These are phyloP conservation scores for Gymnarchus niloticus DNA, from an alignment of 2,113 vertebrate genomes.

Conservation along the genomic window DNA sequence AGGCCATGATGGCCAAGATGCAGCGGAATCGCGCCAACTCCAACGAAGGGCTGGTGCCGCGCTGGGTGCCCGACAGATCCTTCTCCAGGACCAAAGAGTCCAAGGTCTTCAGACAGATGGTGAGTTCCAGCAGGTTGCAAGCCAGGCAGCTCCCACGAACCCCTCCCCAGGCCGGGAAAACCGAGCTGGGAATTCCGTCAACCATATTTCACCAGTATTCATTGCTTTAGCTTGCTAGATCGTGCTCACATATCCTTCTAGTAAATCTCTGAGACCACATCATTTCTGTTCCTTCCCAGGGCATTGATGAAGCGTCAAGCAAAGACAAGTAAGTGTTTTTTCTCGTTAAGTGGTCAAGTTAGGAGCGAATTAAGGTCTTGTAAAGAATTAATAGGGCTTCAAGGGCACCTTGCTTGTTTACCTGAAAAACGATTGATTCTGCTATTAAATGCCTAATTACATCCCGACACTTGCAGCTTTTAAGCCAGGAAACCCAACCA, in stretches of 20 bases:
- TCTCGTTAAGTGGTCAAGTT: background rate
- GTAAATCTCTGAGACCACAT: background rate
- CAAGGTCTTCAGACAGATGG: constrained; percentile 96
- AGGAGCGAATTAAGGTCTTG: background rate
- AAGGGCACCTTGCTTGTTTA: background rate
- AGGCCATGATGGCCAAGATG: constrained; percentile 90
- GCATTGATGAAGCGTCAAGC: constrained; percentile 84
- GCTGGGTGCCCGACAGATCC: constrained; percentile 87
- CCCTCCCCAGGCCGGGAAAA: too few species aligned
- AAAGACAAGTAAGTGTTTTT: constrained; percentile 85
- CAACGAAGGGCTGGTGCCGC: constrained; percentile 77
- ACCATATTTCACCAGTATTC: background rate
- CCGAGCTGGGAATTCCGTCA: background rate
- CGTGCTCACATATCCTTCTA: background rate
- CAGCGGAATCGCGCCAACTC: constrained; percentile 85
- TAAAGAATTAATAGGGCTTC: background rate
- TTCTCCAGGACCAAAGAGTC: constrained; percentile 92
- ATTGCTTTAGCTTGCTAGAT: background rate
- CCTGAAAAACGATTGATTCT: background rate
- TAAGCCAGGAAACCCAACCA: background rate
- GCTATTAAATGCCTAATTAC: background rate
- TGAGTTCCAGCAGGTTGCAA: constrained; percentile 51
- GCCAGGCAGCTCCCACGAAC: background rate
- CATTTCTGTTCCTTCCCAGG: constrained; percentile 55
- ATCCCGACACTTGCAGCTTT: background rate